Base-by-base conservation (phyloP, 2,888 invertebrate species). In the Halictus quadricinctus region DNA sequence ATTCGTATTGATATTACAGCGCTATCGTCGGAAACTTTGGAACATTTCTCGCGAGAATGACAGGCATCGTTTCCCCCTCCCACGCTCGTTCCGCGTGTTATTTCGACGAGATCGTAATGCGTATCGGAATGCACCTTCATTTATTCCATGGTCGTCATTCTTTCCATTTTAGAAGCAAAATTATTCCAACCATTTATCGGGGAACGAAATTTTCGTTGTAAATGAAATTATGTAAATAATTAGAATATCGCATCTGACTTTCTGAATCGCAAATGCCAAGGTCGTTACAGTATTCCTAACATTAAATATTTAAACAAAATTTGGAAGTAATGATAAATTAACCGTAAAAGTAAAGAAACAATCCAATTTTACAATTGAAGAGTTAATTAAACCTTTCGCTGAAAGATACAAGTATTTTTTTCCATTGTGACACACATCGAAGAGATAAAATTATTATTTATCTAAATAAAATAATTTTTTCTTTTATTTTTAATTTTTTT, bases 31-130 rank as follows among this genome's bases (percentile, higher is more conserved):
- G 48, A 21, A 72, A 74, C 46, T 74, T 81, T 41, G 70, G 70
- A 36, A 69, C 60, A 66, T 64, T 77, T 73, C 43, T 50, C 46
- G 43, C 76, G 60, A 75, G 36, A 78, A 84, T 82, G 70, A 82
- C 54, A 66, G 50, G 46, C 58, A 75, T 41, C 25, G 29, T 60
- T 36, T 8, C 36, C 46, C 13, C 21, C 25, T 5, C n/a, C 50
- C 25, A n/a, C n/a, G n/a, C 41, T 69, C n/a, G 29, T 76, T 76
- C 54, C 25, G 48, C 10, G 41, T 46, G 41, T 54, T 46, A 60
- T 77, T 82, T 77, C 77, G 76, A 60, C 43, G 60, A 77, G 77
- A 36, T 66, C 18, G 69, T 64, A 69, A 73, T 83, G 76, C 46
- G 54, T 66, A 72, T 69, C 58, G 76, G 58, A 76, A 76, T 54